Conservation (phyloP, 1,140 invertebrate species). For the Drosophila virilis region DNA sequence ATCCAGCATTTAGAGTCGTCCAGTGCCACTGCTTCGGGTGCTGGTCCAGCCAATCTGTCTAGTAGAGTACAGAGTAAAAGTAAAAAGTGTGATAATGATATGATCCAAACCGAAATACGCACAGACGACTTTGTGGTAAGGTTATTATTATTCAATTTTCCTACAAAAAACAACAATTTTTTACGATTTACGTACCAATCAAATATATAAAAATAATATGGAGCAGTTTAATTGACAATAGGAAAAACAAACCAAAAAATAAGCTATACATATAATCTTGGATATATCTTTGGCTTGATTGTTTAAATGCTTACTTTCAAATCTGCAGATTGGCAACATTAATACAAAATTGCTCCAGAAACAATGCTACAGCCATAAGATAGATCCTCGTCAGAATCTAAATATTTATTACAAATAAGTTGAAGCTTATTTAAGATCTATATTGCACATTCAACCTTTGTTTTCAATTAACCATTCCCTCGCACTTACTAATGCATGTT, state of each 20-base stretch:
- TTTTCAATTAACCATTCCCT: neutral
- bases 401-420: slow-evolving; percentile 13
- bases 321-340: neutral
- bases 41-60: slow-evolving; percentile 33
- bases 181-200: slow-evolving; percentile 57
- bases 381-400: slow-evolving; percentile 4
- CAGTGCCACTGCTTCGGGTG: slow-evolving; percentile 50
- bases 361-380: slow-evolving; percentile 14
- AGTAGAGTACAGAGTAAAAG: slow-evolving; percentile 77
- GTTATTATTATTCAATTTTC: slow-evolving; percentile 84
- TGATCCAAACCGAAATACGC: slow-evolving; percentile 84
- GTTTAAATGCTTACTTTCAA: neutral
- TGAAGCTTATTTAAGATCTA: neutral
- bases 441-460: neutral
- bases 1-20: slow-evolving; percentile 72
- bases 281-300: slow-evolving; percentile 35
- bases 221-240: neutral
- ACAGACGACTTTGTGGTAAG: slow-evolving; percentile 85
- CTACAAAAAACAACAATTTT: slow-evolving; percentile 55
- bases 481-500: slow-evolving; percentile 14
- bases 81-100: slow-evolving; percentile 84
- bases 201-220: slow-evolving; percentile 41
- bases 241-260: neutral
- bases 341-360: neutral
- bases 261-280: neutral